Base-by-base conservation (phyloP, 2,888 invertebrate genomes). In the Ophion ellenae region DNA sequence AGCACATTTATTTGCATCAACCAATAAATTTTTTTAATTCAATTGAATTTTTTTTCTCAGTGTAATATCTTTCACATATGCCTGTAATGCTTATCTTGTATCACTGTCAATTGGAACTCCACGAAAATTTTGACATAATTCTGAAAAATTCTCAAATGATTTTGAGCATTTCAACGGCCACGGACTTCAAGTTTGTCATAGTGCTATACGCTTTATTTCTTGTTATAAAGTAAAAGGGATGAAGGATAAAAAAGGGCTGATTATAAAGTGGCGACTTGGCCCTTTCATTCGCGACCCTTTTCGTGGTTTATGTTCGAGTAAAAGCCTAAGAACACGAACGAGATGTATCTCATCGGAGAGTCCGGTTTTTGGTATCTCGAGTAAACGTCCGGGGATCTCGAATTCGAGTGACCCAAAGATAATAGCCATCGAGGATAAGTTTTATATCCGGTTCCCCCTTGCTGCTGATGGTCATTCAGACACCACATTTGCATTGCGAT, bases 371-470 rank as follows among this genome's bases (percentile, higher is more conserved):
- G 82, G 85, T 92, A 93, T 93, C 92, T 93, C 90, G 83, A 89
- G 89, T 90, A 93, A 93, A 93, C 93, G 88, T 89, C 85, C 89
- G 88, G 89, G 89, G 92, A 93, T 92, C 92, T 92, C 77, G 89
- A 88, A 89, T 90, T 88, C 87, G 85, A 89, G 89, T 90, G 87
- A 85, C 88, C 86, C 85, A 77, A 87, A 86, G 87, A 88, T 85
- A 89, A 86, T 83, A 70, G 87, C 88, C 88, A 91, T 91, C 88
- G 88, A 89, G 89, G 90, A 78, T 86, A 84, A 90, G 88, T 91
- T 90, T 90, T 90, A 91, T 88, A 81, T 89, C 90, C 89, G 90
- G 28, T 17, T 69, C 84, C 81, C 77, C 53, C 36, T 88, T 87
- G 90, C 88, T 57, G 66, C 81, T 74, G 81, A 84, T 81, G 92